Percentiles rank a stretch among this genome's conserved stretches.
These are phyloP conservation scores for Gonocerus acuteangulatus DNA, from an alignment of 2,888 invertebrate genomes.

Conservation along the genomic window DNA sequence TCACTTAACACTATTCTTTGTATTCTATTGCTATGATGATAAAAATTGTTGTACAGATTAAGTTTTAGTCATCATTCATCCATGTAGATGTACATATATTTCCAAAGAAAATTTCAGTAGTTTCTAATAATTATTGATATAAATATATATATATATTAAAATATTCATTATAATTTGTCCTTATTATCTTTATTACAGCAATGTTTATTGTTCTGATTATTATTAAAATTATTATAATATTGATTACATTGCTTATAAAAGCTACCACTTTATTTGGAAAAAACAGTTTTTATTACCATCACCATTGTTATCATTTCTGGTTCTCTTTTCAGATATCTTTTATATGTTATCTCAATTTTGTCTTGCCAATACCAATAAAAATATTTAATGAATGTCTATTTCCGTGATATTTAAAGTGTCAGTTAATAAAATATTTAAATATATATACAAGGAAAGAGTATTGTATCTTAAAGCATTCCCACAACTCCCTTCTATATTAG, in stretches of 20 bases:
- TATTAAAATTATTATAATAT: constrained; percentile 30
- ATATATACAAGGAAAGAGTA: constrained; percentile 1
- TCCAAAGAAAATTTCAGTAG: constrained; percentile 24
- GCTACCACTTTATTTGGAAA: constrained; percentile 14
- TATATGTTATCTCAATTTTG: constrained; percentile 33
- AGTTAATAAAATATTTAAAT: constrained; percentile 36
- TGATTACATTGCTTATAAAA: constrained; percentile 31
- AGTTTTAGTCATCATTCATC: constrained; percentile 34
- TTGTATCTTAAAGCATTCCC: neutral
- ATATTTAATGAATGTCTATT: constrained; percentile 36
- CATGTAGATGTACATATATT: constrained; percentile 34
- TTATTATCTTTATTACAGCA: constrained; percentile 24
- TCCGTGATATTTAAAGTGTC: constrained; percentile 35
- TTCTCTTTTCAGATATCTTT: constrained; percentile 33
- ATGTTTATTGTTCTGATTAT: constrained; percentile 29
- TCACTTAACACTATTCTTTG: constrained; percentile 36
- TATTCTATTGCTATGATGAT: constrained; percentile 31
- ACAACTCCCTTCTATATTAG: neutral
- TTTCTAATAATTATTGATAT: constrained; percentile 14
- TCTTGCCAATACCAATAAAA: constrained; percentile 36
- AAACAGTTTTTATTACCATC: constrained; percentile 15
- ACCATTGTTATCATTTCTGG: constrained; percentile 33
- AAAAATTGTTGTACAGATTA: constrained; percentile 35
- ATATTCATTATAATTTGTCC: constrained; percentile 35
- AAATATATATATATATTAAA: constrained; percentile 23